These are phyloP conservation scores for Nematopogon swammerdamellus DNA, from an alignment of 2,888 invertebrate species.

Conservation along the genomic window DNA sequence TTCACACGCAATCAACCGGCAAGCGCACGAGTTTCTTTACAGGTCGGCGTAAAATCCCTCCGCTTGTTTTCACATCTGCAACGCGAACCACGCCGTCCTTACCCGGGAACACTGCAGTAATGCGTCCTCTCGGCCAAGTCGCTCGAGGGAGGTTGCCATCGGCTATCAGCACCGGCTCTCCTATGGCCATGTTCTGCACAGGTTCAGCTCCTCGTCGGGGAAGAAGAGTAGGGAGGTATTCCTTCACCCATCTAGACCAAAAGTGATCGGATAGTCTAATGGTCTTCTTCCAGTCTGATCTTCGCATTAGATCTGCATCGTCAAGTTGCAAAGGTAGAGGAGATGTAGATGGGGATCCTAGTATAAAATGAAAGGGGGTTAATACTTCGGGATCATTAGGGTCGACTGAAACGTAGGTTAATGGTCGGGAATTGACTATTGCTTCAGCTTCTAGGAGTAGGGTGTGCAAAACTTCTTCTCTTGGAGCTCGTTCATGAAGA, in stretches of 20 bases:
- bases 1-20: background rate
- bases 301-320: constrained; percentile 2
- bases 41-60: background rate
- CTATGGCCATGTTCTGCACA: background rate
- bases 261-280: constrained; percentile 3
- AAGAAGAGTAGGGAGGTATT: constrained; percentile 1
- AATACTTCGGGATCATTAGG: constrained; percentile 1
- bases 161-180: constrained; percentile 3
- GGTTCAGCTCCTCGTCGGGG: background rate
- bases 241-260: constrained; percentile 4
- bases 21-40: background rate
- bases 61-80: constrained; percentile 3
- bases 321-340: background rate
- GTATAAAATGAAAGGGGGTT: constrained; percentile 4
- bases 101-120: constrained; percentile 1
- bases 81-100: constrained; percentile 3
- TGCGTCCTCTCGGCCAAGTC: constrained; percentile 4
- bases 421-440: constrained; percentile 1
- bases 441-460: constrained; percentile 2
- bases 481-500: background rate
- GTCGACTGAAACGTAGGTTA: background rate
- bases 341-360: background rate
- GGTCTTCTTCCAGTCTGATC: constrained; percentile 3
- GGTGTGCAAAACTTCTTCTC: constrained; percentile 1
- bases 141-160: constrained; percentile 3